Conservation (phyloP, 2,888 invertebrate species). For the Labia minor region DNA sequence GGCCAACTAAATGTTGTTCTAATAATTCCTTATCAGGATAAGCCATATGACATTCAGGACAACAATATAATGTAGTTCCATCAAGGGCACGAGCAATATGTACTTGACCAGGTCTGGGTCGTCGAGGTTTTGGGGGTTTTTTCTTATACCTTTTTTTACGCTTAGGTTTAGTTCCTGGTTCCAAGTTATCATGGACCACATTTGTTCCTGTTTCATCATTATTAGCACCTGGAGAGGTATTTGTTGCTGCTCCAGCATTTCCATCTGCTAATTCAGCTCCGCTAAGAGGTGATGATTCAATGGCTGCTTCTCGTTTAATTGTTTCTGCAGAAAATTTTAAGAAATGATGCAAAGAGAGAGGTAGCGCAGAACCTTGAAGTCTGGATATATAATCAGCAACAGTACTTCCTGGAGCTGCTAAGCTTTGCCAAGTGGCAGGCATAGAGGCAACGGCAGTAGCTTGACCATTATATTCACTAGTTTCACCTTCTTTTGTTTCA, state of each 20-base stretch:
- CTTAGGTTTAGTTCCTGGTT: constrained; percentile 36
- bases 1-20: constrained; percentile 58
- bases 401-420: constrained; percentile 38
- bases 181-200: neutral
- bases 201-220: constrained; percentile 35
- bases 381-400: constrained; percentile 44
- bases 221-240: constrained; percentile 22
- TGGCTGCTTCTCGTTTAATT: constrained; percentile 41
- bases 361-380: constrained; percentile 42
- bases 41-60: constrained; percentile 72
- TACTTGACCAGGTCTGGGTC: constrained; percentile 69
- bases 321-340: constrained; percentile 51
- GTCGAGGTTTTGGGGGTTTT: constrained; percentile 64
- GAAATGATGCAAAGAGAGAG: constrained; percentile 50
- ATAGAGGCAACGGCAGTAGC: constrained; percentile 36
- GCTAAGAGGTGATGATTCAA: constrained; percentile 38
- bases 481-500: constrained; percentile 18
- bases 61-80: constrained; percentile 64
- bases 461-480: constrained; percentile 26
- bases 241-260: constrained; percentile 28
- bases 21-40: constrained; percentile 68
- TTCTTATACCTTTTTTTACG: constrained; percentile 74
- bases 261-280: constrained; percentile 35
- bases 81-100: constrained; percentile 63
- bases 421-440: constrained; percentile 44